Evolutionary conservation across 2,797 vertebrate genomes (phyloP).

Genomic region (Nyctibius grandis): DNA sequence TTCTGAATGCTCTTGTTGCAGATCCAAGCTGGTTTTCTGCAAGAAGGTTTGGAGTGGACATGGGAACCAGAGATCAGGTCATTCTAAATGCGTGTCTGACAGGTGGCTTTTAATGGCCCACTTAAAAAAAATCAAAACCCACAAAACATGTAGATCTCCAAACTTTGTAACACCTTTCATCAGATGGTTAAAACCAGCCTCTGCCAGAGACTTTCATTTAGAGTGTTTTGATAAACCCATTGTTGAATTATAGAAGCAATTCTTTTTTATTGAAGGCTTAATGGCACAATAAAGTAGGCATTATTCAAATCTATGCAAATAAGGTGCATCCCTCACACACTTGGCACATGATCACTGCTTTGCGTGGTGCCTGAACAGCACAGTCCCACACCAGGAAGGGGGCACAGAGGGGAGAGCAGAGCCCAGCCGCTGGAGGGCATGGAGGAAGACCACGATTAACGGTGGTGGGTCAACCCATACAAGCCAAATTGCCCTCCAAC

Average conservation of each 20-base stretch:
- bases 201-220: not conserved
- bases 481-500: not conserved
- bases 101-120: not conserved
- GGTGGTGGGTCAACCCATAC: not conserved
- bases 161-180: not conserved
- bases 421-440: not conserved
- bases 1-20: not conserved
- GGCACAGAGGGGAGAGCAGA: not conserved
- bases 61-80: not conserved
- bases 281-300: conserved; percentile 26
- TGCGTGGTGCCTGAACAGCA: not conserved
- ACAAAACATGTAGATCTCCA: not conserved
- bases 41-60: not conserved
- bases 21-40: not conserved
- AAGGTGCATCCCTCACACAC: not conserved
- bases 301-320: conserved; percentile 47
- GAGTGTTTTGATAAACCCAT: not conserved
- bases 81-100: not conserved
- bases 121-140: not conserved
- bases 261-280: conserved; percentile 27
- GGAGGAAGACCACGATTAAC: rapidly evolving
- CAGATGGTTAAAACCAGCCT: not conserved
- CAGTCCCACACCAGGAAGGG: not conserved
- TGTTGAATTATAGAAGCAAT: not conserved
- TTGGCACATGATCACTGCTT: not conserved